A percentile compares a stretch with the other conserved stretches of the same genome.
Conservation (phyloP, 2,888 invertebrate genomes). For the Rhamnusium bicolor region DNA sequence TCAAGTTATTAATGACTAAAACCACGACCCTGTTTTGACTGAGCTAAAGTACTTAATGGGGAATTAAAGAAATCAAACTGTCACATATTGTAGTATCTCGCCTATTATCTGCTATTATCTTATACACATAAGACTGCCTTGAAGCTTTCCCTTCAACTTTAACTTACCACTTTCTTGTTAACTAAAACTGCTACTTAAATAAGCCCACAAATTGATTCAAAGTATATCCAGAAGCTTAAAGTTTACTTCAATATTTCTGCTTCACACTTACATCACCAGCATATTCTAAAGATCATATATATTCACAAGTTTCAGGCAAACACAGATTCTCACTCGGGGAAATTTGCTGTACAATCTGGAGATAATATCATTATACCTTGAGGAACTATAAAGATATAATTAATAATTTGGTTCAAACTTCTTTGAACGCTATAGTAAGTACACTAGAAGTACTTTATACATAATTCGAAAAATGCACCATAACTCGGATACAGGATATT, state of each 20-base stretch:
- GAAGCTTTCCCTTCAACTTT: conserved; percentile 15
- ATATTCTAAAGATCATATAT: not conserved
- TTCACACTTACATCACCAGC: not conserved
- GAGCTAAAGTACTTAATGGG: not conserved
- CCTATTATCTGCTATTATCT: conserved; percentile 33
- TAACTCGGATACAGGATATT: no score
- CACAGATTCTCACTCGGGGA: not conserved
- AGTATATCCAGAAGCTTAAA: conserved; percentile 24
- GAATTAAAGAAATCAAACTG: conserved; percentile 26
- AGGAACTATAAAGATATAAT: not conserved
- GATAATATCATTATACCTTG: not conserved
- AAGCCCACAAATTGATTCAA: conserved; percentile 29
- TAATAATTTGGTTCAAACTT: not conserved
- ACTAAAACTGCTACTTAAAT: conserved; percentile 25
- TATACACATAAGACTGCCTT: conserved; percentile 25
- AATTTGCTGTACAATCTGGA: not conserved
- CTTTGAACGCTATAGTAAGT: no score
- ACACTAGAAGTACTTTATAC: no score
- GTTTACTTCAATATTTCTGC: conserved; percentile 6
- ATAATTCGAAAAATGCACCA: no score
- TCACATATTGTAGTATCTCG: conserved; percentile 16
- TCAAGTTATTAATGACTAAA: not conserved
- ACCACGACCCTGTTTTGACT: not conserved
- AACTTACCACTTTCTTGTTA: conserved; percentile 30
- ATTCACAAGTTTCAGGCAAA: not conserved